Percentiles rank a stretch among this genome's conserved stretches.
Conservation (phyloP, 2,888 invertebrate genomes). For the Orthosia gothica region DNA sequence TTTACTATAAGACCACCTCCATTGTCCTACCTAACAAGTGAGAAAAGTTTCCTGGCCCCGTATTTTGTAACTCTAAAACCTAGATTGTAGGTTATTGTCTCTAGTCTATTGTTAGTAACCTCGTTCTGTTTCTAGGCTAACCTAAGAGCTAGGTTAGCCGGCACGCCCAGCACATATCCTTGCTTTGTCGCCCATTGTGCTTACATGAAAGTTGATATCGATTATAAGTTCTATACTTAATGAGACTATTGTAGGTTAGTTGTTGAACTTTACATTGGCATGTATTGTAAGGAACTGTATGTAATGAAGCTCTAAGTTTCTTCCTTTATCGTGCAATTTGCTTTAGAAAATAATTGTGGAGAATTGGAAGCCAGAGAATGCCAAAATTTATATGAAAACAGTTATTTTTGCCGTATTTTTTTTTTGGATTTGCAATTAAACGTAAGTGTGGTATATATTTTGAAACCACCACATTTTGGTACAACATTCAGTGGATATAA, state of each 20-base stretch:
- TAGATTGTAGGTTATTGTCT: slow-evolving; percentile 51
- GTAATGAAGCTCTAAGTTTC: not conserved
- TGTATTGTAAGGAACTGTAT: not conserved
- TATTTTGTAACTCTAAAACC: slow-evolving; percentile 29
- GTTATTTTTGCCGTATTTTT: too few species aligned
- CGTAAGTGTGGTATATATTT: too few species aligned
- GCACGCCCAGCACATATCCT: slow-evolving; percentile 58
- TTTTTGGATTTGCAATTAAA: too few species aligned
- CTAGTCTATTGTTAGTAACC: slow-evolving; percentile 51
- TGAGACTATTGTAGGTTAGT: not conserved
- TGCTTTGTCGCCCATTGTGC: slow-evolving; percentile 45
- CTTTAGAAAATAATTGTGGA: not conserved
- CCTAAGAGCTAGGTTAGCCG: slow-evolving; percentile 59
- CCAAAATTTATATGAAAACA: not conserved
- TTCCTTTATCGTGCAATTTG: not conserved
- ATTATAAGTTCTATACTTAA: slow-evolving; percentile 7
- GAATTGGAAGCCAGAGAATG: not conserved
- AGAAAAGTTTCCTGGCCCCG: slow-evolving; percentile 1
- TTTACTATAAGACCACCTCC: not conserved
- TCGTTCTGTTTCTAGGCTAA: slow-evolving; percentile 54
- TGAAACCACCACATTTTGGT: too few species aligned
- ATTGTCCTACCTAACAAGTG: slow-evolving; percentile 2
- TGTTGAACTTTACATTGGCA: not conserved
- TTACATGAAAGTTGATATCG: slow-evolving; percentile 37
- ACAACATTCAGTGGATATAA: too few species aligned